Evolutionary conservation across 2,113 vertebrate genomes (phyloP).

Genomic region (Cettia cetti): DNA sequence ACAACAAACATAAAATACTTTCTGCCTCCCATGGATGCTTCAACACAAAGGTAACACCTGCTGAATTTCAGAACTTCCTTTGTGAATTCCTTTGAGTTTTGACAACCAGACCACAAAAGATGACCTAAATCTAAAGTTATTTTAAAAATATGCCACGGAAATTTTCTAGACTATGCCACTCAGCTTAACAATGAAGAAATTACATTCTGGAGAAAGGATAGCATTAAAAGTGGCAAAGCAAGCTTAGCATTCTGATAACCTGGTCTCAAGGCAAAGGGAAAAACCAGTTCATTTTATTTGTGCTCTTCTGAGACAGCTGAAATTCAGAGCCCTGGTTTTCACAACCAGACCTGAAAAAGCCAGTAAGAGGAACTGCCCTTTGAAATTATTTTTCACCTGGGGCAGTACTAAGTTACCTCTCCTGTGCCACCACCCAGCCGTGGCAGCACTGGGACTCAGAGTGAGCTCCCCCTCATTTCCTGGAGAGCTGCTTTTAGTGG

Average conservation of each 20-base stretch:
- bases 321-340: background rate
- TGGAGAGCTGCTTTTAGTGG: background rate
- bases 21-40: background rate
- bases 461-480: background rate
- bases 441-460: background rate
- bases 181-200: background rate
- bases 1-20: rapidly evolving
- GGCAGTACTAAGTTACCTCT: background rate
- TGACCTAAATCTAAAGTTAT: background rate
- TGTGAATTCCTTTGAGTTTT: background rate
- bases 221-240: background rate
- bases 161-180: background rate
- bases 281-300: background rate
- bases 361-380: background rate
- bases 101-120: background rate
- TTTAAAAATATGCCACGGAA: background rate
- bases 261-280: background rate
- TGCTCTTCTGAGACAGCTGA: background rate
- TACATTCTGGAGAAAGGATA: background rate
- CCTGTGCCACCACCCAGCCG: background rate
- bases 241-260: background rate
- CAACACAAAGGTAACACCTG: background rate
- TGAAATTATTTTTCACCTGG: constrained; percentile 18
- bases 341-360: constrained; percentile 2
- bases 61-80: background rate